A percentile compares a stretch with the other conserved stretches of the same genome.
Evolutionary conservation across 2,113 vertebrate species (phyloP).

Genomic region (Anguilla rostrata): DNA sequence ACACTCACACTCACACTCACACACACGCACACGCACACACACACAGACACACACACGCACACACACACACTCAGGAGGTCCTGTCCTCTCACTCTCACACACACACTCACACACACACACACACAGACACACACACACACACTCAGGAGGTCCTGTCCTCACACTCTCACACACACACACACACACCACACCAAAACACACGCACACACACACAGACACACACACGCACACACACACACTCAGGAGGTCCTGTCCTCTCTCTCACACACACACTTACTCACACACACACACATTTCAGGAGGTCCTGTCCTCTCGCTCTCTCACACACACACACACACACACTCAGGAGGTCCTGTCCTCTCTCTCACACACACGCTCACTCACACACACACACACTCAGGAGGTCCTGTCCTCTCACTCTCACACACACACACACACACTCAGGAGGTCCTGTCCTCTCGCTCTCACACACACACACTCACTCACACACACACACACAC

Average conservation of each 20-base stretch:
- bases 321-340: no score
- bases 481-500: background rate
- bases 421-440: no score
- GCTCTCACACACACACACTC: background rate
- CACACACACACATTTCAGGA: slow-evolving; percentile 53
- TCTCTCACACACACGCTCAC: no score
- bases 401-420: no score
- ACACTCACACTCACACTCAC: background rate
- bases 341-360: no score
- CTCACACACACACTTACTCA: slow-evolving; percentile 14
- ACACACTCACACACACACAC: background rate
- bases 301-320: no score
- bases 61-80: no score
- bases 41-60: background rate
- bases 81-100: no score
- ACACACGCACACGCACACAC: background rate
- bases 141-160: background rate
- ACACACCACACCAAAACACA: slow-evolving; percentile 40
- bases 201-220: slow-evolving; percentile 18
- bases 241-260: background rate
- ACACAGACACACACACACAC: background rate
- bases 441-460: no score
- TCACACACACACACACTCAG: no score
- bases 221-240: slow-evolving; percentile 17
- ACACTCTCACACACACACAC: background rate